Base-by-base conservation (phyloP, 92 coral and sea anemone species). In the Desmophyllum pertusum region DNA sequence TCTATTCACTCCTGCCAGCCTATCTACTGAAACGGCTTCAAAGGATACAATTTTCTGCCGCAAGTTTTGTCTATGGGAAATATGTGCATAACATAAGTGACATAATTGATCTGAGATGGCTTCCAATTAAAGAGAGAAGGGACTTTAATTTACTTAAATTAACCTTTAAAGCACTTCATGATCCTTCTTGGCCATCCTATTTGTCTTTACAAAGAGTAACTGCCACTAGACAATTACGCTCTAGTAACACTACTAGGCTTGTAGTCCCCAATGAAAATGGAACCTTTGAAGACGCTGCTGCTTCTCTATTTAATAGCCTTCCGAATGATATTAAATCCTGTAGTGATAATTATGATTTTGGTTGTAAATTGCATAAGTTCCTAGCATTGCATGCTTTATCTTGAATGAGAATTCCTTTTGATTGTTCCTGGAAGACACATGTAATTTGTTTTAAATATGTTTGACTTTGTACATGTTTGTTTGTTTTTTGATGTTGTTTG, bases 61-160 rank as follows among this genome's bases (percentile, higher is more conserved):
- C 61, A 52, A 52, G 61, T 52, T 52, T 52, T 52, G 61, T 52
- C 10, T 52, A 52, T 13, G 61, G 61, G 6, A 52, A 14, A 52
- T 52, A 52, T 52, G 61, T 52, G 4, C 4, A 52, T 15, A 15
- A 52, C 61, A 52, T 52, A 3, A 19, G 11, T 3, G 61, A 52
- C 61, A 79, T 52, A 57, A 17, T 70, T 3, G 3, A 67, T 0
- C 66, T 81, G 5, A 86, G 79, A 8, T 88, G 91, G 91, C 46
- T 83, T 14, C 87, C 87, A 3, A 37, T 88, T 42, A 70, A 37
- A 53, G 91, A 88, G 52, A 69, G 81, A 43, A 75, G 83, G 63
- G 83, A 88, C 33, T 83, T 25, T 21, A 27, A 73, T 52, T 75
- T 88, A 52, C 78, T 59, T 52, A 82, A 88, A 50, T 55, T 82